Conservation (phyloP, 1,140 invertebrate species). For the Zaprionus africanus region DNA sequence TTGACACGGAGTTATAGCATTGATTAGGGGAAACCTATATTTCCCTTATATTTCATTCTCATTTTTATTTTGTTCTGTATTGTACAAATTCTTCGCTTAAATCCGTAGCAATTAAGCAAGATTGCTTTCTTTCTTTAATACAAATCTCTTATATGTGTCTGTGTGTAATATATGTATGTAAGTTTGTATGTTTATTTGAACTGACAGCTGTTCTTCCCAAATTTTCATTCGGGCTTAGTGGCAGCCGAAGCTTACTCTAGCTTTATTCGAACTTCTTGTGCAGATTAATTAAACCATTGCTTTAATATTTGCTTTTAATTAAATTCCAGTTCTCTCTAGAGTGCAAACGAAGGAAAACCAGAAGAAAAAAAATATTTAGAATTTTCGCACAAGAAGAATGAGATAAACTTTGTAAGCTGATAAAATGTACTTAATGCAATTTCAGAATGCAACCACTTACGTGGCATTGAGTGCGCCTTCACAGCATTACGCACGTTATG, state of each 20-base stretch:
- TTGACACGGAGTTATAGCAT: too few species aligned
- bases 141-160: too few species aligned
- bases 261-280: conserved; percentile 10
- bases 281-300: conserved; percentile 58
- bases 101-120: conserved; percentile 17
- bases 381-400: conserved; percentile 38
- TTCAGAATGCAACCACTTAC: conserved; percentile 78
- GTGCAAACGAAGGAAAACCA: conserved; percentile 36
- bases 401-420: conserved; percentile 41
- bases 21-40: too few species aligned
- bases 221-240: not conserved
- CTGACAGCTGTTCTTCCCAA: conserved; percentile 22
- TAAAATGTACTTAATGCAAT: conserved; percentile 77
- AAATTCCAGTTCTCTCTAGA: conserved; percentile 70
- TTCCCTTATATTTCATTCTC: too few species aligned
- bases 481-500: too few species aligned
- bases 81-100: not conserved
- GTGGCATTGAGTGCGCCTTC: conserved; percentile 38
- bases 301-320: conserved; percentile 79
- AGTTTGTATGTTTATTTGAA: not conserved
- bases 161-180: too few species aligned
- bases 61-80: not conserved
- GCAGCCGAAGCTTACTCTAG: not conserved
- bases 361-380: conserved; percentile 36
- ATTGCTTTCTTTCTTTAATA: not conserved